Evolutionary conservation across 2,113 vertebrate genomes (phyloP).

Genomic region (Phrynosoma platyrhinos): DNA sequence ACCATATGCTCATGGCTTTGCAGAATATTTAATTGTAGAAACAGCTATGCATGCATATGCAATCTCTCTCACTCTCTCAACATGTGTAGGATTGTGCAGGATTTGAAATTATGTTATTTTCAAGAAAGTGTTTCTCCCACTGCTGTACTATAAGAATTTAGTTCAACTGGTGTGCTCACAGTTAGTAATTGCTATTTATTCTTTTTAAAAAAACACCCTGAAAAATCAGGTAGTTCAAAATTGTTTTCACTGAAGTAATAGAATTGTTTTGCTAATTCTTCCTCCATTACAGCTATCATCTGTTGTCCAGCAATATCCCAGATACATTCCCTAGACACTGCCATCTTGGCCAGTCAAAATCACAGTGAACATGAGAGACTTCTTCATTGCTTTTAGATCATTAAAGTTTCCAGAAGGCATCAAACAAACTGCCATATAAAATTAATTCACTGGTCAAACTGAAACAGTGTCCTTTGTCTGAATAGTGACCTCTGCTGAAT

Average conservation of each 20-base stretch:
- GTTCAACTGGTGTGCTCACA: background rate
- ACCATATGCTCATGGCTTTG: background rate
- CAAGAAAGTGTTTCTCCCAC: background rate
- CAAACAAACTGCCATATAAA: conserved; percentile 5
- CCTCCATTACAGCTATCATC: conserved; percentile 12
- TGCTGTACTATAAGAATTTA: background rate
- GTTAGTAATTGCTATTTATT: background rate
- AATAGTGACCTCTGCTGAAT: background rate
- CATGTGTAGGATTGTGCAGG: background rate
- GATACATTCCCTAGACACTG: conserved; percentile 27
- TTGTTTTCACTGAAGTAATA: conserved; percentile 18
- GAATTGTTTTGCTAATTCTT: conserved; percentile 33
- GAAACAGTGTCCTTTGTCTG: background rate
- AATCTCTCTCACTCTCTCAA: background rate
- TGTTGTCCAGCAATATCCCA: conserved; percentile 40
- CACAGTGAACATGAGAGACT: background rate
- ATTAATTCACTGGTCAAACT: conserved; percentile 7
- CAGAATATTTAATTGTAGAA: background rate
- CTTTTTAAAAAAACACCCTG: conserved; percentile 2
- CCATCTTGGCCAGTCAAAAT: conserved; percentile 28
- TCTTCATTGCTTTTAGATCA: conserved; percentile 7
- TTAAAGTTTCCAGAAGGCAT: conserved; percentile 30
- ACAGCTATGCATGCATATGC: background rate
- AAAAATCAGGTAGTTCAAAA: no score
- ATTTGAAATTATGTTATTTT: background rate